Conservation (phyloP, 2,113 vertebrate genomes). For the Otus sunia region DNA sequence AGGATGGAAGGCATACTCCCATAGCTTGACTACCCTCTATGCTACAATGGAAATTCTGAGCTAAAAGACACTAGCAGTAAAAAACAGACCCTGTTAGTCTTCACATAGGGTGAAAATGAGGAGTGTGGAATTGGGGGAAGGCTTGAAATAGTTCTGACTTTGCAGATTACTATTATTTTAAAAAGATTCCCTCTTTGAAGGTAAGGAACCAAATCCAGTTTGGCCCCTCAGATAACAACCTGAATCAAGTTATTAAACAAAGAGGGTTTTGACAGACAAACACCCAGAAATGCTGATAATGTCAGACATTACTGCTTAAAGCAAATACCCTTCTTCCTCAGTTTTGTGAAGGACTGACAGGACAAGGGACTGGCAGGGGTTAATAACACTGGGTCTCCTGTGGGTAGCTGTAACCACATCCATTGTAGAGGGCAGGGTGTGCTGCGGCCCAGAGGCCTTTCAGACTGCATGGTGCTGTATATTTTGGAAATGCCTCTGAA, state of each 20-base stretch:
- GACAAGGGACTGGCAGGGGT: neutral
- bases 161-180: neutral
- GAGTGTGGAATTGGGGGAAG: neutral
- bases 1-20: neutral
- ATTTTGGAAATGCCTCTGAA: constrained; percentile 37
- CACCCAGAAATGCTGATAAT: neutral
- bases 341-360: neutral
- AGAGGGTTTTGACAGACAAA: neutral
- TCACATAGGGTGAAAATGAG: neutral
- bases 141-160: neutral
- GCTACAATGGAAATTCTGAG: neutral
- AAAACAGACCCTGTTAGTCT: neutral
- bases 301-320: neutral
- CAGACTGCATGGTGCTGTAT: neutral
- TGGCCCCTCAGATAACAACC: neutral
- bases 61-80: neutral
- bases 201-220: neutral
- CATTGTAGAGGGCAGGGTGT: neutral
- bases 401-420: neutral
- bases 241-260: neutral
- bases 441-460: neutral
- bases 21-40: neutral
- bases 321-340: neutral
- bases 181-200: neutral
- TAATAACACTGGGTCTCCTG: neutral